Evolutionary conservation across 1,140 invertebrate genomes (phyloP), one percentile per base, ranked within the genome.

Genomic region (Drosophila jambulina): DNA sequence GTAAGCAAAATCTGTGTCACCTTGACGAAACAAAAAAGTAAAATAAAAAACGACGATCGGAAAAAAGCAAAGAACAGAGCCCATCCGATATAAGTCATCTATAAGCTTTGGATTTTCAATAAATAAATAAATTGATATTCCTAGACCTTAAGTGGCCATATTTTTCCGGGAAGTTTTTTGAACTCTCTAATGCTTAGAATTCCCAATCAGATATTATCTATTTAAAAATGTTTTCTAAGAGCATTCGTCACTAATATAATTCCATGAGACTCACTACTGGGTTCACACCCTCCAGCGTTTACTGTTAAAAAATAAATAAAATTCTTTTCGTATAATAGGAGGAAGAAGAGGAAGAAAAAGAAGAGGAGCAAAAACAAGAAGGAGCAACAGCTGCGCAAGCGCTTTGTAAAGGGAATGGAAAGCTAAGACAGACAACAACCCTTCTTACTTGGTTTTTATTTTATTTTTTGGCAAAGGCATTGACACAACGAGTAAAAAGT

Each of bases 301-400:
- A 53, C 49, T 32, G 49, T 53, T 48, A 61, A 17, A 53, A 15
- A 23, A 45, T 36, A 51, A 51, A 51, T 64, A 75, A 65, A 43
- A 57, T 68, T 75, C 48, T 60, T 68, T 63, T 42, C 49, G 78
- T 42, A 65, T 84, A 87, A 79, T 82, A 59, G 61, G 32, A 76
- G 63, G 59, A 53, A 75, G 51, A 42, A 58, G 75, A 68, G 54
- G 29, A 61, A 27, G 51, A 46, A 59, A 64, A 68, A 51, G 32
- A 61, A 27, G 27, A 29, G 23, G 12, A 56, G 42, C n/a, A 64
- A 57, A 45, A 63, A 69, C 64, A 71, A 54, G 61, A 69, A 48
- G 62, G 49, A 58, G 76, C 83, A 86, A 86, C 82, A 86, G 82
- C 82, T 86, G 82, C 82, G 40, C 75, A 60, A 79, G 83, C 72